Base-by-base conservation (phyloP, 2,888 invertebrate species). In the Bombylius major region DNA sequence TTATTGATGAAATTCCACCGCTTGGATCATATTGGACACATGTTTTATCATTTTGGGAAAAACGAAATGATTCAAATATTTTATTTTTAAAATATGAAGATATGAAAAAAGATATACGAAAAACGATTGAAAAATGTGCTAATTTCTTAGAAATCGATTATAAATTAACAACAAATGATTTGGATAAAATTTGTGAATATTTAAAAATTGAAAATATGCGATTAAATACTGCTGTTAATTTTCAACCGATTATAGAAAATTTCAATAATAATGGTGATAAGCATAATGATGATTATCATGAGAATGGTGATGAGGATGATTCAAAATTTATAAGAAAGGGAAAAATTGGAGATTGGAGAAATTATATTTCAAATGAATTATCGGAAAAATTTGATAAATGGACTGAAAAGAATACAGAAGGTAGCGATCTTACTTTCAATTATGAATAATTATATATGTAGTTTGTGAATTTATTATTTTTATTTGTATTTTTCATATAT, bases 121-220 rank as follows among this genome's bases (percentile, higher is more conserved):
- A 77, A 0, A 81, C 82, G 0, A 79, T 93, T 9, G 72, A 77
- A 36, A 79, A 80, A 66, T 85, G 92, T 32, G 87, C 89, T 0
- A 59, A 66, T 8, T 73, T 73, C 53, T 58, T 73, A 5, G 62
- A 68, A 36, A 61, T 92, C 23, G 80, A 80, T 7, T 86, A 86
- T 67, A 69, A 72, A 11, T 70, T 88, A 14, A 79, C 79, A 0
- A 83, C 86, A 0, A 79, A 81, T 6, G 80, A 90, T 65, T 75
- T 90, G 4, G 73, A 78, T 5, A 75, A 76, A n/a, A 78, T 92
- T 0, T 81, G 81, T 58, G 80, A 86, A 4, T 87, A 91, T 66
- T 78, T 91, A 32, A 83, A 84, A 50, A 93, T 93, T 69, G 78
- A 83, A 53, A 85, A 81, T 62, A 93, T 94, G 92, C 84, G 85